Conservation (phyloP, 1,140 invertebrate genomes). For the Cecropterus lyciades region DNA sequence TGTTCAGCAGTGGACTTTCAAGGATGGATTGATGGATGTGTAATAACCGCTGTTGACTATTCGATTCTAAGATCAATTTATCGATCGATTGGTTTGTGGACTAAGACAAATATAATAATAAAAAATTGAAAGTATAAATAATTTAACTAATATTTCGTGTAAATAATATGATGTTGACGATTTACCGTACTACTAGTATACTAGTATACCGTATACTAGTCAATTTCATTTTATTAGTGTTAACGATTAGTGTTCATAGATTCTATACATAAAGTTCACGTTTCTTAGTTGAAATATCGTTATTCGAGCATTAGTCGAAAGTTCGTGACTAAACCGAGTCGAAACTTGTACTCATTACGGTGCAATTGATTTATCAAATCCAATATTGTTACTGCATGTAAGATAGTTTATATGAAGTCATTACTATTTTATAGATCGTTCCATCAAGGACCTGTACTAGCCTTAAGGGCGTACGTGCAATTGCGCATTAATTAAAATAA, state of each 20-base stretch:
- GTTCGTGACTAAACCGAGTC: conserved; percentile 13
- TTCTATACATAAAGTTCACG: neutral
- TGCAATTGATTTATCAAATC: conserved; percentile 39
- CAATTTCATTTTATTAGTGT: neutral
- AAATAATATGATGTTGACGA: too few relatives aligned
- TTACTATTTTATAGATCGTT: conserved; percentile 38
- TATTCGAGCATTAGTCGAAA: conserved; percentile 5
- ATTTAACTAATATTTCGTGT: too few relatives aligned
- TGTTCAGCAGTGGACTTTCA: too few relatives aligned
- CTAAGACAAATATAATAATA: too few relatives aligned
- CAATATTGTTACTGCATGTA: conserved; percentile 26
- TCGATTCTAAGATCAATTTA: too few relatives aligned
- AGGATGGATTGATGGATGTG: too few relatives aligned
- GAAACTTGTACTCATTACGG: conserved; percentile 27
- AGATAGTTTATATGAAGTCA: conserved; percentile 35
- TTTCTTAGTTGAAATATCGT: conserved; percentile 8
- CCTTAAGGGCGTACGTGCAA: conserved; percentile 30
- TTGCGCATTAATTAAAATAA: conserved; percentile 23
- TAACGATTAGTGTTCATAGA: neutral
- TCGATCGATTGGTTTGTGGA: too few relatives aligned
- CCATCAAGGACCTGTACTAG: conserved; percentile 29
- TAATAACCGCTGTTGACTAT: too few relatives aligned
- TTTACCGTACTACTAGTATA: too few relatives aligned
- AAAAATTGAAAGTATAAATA: too few relatives aligned
- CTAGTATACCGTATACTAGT: too few relatives aligned